Base-by-base conservation (phyloP, 92 coral and sea anemone genomes). In the Porites rus region DNA sequence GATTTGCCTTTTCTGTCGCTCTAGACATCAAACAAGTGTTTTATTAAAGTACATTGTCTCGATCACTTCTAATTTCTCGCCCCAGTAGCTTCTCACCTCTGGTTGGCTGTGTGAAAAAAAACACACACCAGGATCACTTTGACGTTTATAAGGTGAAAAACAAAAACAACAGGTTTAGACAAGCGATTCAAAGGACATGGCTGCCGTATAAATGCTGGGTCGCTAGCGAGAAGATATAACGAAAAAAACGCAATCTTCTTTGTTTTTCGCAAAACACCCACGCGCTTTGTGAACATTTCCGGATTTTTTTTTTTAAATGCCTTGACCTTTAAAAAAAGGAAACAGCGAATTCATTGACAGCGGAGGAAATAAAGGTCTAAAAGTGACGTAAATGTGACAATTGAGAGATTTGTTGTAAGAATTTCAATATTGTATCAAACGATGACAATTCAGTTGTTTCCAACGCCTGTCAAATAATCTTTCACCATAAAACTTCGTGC, bases 31-130 rank as follows among this genome's bases (percentile, higher is more conserved):
- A 38, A 38, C 46, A 38, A 38, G 46, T 38, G 6, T 38, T 38
- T 38, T 38, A 38, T 38, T 2, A 28, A 38, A 38, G 46, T 38
- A 38, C 46, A 38, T 38, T 38, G 46, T 38, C 46, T 38, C 0
- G 46, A 38, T 38, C 46, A 38, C 46, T 69, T 62, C 68, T 28
- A 46, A 69, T 81, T 25, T 38, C 46, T 38, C 46, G 46, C 46
- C 46, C 46, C 7, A 38, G 6, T 38, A 38, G 28, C 21, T 38
- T 18, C 83, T 11, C 11, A 13, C 10, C 43, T 61, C 58, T 59
- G 78, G 71, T 81, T 70, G 77, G 86, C 25, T 25, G 7, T 19
- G 69, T 50, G 14, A 12, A 64, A 20, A 31, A 78, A 78, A 56
- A 51, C 64, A 3, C 6, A 4, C 16, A 16, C 61, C 46, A 38